A percentile compares a stretch with the other conserved stretches of the same genome.
Conservation (phyloP, 1,140 invertebrate species). For the Drosophila subpulchrella region DNA sequence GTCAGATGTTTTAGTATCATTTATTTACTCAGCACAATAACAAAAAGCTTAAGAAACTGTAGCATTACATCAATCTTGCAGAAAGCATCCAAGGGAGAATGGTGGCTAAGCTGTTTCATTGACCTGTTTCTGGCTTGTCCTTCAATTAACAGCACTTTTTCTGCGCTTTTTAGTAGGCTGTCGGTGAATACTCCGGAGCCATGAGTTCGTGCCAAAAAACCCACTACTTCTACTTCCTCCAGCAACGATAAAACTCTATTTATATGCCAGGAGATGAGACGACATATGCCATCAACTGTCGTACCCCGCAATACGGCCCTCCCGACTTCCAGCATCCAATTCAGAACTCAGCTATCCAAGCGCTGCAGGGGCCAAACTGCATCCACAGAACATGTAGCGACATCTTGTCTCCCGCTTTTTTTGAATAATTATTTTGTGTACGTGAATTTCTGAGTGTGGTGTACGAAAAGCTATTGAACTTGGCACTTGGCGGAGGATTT, state of each 20-base stretch:
- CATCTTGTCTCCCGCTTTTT: slow-evolving; percentile 65
- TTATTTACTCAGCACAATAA: no score
- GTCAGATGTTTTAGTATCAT: no score
- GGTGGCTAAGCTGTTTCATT: neutral
- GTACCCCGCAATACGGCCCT: neutral
- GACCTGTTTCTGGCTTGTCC: slow-evolving; percentile 25
- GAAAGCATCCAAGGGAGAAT: neutral
- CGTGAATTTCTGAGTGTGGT: slow-evolving; percentile 25
- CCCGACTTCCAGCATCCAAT: slow-evolving; percentile 4
- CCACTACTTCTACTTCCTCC: slow-evolving; percentile 14
- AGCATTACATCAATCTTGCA: no score
- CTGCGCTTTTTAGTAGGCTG: slow-evolving; percentile 2
- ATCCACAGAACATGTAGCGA: slow-evolving; percentile 36
- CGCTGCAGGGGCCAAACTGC: slow-evolving; percentile 70
- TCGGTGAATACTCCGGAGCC: slow-evolving; percentile 40
- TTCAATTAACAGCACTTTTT: slow-evolving; percentile 64
- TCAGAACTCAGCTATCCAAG: slow-evolving; percentile 18
- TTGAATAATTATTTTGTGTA: slow-evolving; percentile 68
- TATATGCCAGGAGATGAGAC: slow-evolving; percentile 32
- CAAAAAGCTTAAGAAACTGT: no score
- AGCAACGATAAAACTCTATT: slow-evolving; percentile 68
- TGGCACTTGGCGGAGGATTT: slow-evolving; percentile 66
- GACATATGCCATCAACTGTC: slow-evolving; percentile 11
- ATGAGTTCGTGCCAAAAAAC: slow-evolving; percentile 14
- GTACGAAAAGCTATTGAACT: slow-evolving; percentile 74